Evolutionary conservation across 2,888 invertebrate species (phyloP).

Genomic region (Meloe dianella): DNA sequence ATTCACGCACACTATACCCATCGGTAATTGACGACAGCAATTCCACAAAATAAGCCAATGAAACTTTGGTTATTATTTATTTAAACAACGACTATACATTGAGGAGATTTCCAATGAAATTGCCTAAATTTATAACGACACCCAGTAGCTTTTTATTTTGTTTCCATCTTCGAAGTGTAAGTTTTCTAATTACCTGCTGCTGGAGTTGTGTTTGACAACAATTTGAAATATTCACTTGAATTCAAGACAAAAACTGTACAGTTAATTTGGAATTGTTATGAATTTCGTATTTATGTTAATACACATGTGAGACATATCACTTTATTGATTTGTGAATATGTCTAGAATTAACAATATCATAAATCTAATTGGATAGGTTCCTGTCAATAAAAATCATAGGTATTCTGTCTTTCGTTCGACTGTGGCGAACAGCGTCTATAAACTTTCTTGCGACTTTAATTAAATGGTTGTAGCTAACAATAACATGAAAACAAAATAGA

Average conservation of each 20-base stretch:
- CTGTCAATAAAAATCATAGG: not conserved
- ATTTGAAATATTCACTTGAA: constrained; percentile 3
- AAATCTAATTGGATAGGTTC: not conserved
- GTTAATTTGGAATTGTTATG: constrained; percentile 4
- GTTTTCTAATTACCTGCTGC: not conserved
- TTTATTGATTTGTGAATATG: not conserved
- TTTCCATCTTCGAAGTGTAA: not conserved
- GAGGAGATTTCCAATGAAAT: not conserved
- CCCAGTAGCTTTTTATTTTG: not conserved
- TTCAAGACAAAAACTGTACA: not conserved
- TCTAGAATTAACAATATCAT: not conserved
- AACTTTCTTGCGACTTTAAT: not conserved
- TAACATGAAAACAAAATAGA: not conserved
- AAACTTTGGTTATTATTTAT: constrained; percentile 1
- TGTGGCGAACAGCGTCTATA: not conserved
- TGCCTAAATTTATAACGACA: constrained; percentile 2
- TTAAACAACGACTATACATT: not conserved
- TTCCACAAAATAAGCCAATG: constrained; percentile 10
- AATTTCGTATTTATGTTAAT: not conserved
- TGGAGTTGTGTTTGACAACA: not conserved
- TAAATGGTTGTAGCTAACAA: constrained; percentile 6
- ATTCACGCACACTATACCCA: not conserved
- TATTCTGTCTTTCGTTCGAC: not conserved
- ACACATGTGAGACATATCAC: not conserved
- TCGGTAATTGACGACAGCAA: constrained; percentile 2